Percentiles rank a stretch among this genome's conserved stretches.
Conservation (phyloP, 2,113 vertebrate genomes). For the Caranx ignobilis region DNA sequence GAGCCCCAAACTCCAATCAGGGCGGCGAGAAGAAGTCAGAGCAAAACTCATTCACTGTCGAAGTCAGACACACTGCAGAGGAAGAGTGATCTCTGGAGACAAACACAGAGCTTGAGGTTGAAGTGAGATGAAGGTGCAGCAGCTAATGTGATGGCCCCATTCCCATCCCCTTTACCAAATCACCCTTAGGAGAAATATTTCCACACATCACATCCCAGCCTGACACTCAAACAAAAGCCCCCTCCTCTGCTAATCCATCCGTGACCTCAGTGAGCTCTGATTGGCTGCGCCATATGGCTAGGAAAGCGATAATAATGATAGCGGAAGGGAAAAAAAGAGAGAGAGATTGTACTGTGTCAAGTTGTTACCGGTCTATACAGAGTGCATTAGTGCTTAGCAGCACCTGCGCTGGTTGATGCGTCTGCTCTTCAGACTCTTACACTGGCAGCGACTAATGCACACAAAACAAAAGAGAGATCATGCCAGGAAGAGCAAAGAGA, state of each 20-base stretch:
- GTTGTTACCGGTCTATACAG: constrained; percentile 5
- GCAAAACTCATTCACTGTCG: constrained; percentile 28
- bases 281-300: not conserved
- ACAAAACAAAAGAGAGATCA: constrained; percentile 63
- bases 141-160: constrained; percentile 21
- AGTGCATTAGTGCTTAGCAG: constrained; percentile 48
- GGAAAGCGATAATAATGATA: constrained; percentile 6
- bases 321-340: not conserved
- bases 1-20: constrained; percentile 63
- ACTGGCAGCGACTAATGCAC: constrained; percentile 50
- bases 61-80: constrained; percentile 17
- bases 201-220: constrained; percentile 2
- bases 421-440: constrained; percentile 20
- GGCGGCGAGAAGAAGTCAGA: constrained; percentile 19
- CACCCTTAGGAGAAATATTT: constrained; percentile 5
- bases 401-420: constrained; percentile 33
- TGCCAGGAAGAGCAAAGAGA: constrained; percentile 2
- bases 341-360: constrained; percentile 1
- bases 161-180: constrained; percentile 2
- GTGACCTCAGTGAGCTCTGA: constrained; percentile 19
- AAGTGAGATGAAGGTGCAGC: constrained; percentile 32
- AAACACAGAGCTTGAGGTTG: constrained; percentile 10
- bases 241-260: constrained; percentile 18
- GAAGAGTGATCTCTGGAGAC: constrained; percentile 40
- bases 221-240: constrained; percentile 37